A percentile compares a stretch with the other conserved stretches of the same genome.
Evolutionary conservation across 2,113 vertebrate species (phyloP).

Genomic region (Calidris pugnax): DNA sequence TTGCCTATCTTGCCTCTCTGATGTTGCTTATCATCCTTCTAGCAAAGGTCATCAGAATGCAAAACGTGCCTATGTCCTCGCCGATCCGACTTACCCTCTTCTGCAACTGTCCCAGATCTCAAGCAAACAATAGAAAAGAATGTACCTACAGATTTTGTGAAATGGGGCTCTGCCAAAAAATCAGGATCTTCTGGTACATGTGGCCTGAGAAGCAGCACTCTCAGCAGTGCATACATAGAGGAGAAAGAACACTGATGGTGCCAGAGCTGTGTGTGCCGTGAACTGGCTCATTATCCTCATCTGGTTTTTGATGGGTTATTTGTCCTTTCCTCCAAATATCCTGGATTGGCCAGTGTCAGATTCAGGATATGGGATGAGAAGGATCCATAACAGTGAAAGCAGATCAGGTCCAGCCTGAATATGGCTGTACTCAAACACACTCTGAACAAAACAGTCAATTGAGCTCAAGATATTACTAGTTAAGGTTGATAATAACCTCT

Average conservation of each 20-base stretch:
- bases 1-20: not conserved
- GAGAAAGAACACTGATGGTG: not conserved
- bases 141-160: not conserved
- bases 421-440: not conserved
- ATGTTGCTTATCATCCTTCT: not conserved
- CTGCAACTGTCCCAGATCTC: not conserved
- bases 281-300: not conserved
- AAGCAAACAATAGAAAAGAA: not conserved
- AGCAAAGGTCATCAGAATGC: not conserved
- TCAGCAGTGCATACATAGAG: not conserved
- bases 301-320: not conserved
- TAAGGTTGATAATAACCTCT: not conserved
- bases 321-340: not conserved
- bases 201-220: not conserved
- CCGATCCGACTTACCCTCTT: not conserved
- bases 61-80: accelerated
- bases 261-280: not conserved
- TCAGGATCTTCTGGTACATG: accelerated
- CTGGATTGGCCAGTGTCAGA: not conserved
- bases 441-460: not conserved
- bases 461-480: not conserved
- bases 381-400: not conserved
- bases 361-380: not conserved
- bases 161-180: not conserved
- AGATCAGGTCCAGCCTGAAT: not conserved